Evolutionary conservation across 1,140 invertebrate species (phyloP), one percentile per base, ranked within the genome.

Genomic region (Nomia melanderi): DNA sequence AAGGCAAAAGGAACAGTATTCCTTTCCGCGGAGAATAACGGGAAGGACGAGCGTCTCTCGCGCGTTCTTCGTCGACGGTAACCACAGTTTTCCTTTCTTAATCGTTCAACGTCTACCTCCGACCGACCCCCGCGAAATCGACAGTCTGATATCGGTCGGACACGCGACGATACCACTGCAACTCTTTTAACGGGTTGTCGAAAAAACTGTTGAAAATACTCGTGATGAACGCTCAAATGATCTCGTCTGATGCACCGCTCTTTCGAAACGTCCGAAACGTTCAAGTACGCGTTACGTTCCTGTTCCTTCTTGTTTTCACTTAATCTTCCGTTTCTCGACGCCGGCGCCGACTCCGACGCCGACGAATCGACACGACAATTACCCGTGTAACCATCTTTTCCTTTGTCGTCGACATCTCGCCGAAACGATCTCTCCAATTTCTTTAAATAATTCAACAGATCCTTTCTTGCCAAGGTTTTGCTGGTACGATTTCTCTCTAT

Each of bases 391-490:
- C 65, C 64, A 6, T 74, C 70, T 5, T 81, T 20, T 12, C 9
- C 65, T 12, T 39, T 53, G 27, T 33, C 60, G 12, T 6, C 67
- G 20, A 70, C 17, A 17, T 81, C 72, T 1, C 41, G 65, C 2
- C 23, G 69, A 39, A 66, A 77, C 3, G 77, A 69, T 44, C 36
- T 31, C 41, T 65, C 39, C 4, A 81, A n/a, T 9, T 81, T 64
- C 39, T 62, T 63, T 8, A 71, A 66, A n/a, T 81, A 81, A 60
- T 81, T 78, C 27, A 81, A 50, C 41, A 81, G 53, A 12, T 83
- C 70, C 2, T 66, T 67, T 11, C 5, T 65, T 41, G 1, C 33
- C 47, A 33, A 72, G 23, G 11, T 39, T 25, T 59, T 29, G 11
- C 11, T 17, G 2, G 41, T 17, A 36, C 8, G 33, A 8, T 36